These are phyloP conservation scores for Camarhynchus parvulus DNA, from an alignment of 2,113 vertebrate genomes.

Conservation along the genomic window DNA sequence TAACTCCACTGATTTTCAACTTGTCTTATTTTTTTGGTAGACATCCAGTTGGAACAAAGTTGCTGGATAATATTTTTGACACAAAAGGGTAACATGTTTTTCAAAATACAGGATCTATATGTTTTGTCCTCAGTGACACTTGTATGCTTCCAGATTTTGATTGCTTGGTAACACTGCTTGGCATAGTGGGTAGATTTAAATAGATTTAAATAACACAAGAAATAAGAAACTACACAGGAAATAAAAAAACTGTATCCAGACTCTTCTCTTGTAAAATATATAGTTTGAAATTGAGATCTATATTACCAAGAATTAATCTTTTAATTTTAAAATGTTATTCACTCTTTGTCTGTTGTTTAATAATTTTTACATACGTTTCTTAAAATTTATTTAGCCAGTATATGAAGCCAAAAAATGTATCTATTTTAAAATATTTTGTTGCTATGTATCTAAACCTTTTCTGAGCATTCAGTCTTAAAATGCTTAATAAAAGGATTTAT, in stretches of 20 bases:
- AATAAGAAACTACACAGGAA: constrained; percentile 42
- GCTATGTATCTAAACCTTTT: not conserved
- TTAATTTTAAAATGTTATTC: not conserved
- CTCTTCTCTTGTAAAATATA: not conserved
- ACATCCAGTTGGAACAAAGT: constrained; percentile 77
- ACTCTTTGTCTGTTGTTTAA: not conserved
- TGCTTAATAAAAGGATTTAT: not conserved
- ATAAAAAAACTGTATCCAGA: constrained; percentile 33
- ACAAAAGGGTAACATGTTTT: constrained; percentile 71
- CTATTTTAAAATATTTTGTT: not conserved
- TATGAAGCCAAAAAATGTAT: not conserved
- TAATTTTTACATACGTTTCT: not conserved
- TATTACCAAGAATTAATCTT: not conserved
- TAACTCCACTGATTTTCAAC: constrained; percentile 76
- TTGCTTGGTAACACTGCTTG: constrained; percentile 72
- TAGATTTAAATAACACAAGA: constrained; percentile 62
- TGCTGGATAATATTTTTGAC: constrained; percentile 76
- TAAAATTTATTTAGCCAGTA: not conserved
- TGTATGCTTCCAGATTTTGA: constrained; percentile 73
- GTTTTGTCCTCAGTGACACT: constrained; percentile 68
- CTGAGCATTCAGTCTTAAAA: not conserved
- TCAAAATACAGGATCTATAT: constrained; percentile 69
- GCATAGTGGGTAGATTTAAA: constrained; percentile 50
- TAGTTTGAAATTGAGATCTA: not conserved
- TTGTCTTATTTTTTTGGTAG: constrained; percentile 69